These are phyloP conservation scores for Galeruca laticollis DNA, from an alignment of 2,888 invertebrate species.

Conservation along the genomic window DNA sequence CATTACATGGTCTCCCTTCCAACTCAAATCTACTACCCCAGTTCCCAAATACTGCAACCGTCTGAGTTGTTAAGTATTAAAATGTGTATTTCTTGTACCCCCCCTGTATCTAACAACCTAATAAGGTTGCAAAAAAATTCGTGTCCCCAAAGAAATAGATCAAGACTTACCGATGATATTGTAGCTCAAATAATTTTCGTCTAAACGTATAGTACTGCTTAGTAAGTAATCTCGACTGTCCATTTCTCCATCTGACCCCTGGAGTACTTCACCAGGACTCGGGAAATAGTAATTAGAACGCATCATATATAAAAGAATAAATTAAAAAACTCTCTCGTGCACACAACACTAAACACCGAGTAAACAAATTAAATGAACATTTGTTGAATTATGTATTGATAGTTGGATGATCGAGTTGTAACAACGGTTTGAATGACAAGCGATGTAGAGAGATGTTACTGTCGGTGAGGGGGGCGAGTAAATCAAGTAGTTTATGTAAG, in stretches of 20 bases:
- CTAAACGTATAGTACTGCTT: slow-evolving; percentile 73
- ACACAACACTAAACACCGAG: slow-evolving; percentile 13
- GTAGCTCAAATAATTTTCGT: slow-evolving; percentile 74
- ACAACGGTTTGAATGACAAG: neutral
- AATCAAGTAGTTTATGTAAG: slow-evolving; percentile 35
- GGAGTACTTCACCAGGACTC: slow-evolving; percentile 60
- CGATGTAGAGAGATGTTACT: neutral
- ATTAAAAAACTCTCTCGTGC: slow-evolving; percentile 8
- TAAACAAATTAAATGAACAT: slow-evolving; percentile 17
- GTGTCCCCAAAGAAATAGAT: too few species aligned
- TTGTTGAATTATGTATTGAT: too few species aligned
- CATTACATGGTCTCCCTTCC: too few species aligned
- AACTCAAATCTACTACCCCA: too few species aligned
- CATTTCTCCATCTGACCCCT: slow-evolving; percentile 68
- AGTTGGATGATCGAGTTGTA: neutral
- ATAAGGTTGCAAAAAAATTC: too few species aligned
- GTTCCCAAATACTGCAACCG: too few species aligned
- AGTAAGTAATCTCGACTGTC: slow-evolving; percentile 75
- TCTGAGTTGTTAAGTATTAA: too few species aligned
- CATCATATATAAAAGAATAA: slow-evolving; percentile 24
- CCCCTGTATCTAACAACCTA: too few species aligned
- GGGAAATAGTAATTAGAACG: slow-evolving; percentile 60
- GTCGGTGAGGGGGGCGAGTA: neutral
- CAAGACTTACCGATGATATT: slow-evolving; percentile 75
- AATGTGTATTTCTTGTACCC: too few species aligned